phyloP scores from a whole-genome alignment of 2,888 invertebrate species.

The Rotaria sp. region DNA sequence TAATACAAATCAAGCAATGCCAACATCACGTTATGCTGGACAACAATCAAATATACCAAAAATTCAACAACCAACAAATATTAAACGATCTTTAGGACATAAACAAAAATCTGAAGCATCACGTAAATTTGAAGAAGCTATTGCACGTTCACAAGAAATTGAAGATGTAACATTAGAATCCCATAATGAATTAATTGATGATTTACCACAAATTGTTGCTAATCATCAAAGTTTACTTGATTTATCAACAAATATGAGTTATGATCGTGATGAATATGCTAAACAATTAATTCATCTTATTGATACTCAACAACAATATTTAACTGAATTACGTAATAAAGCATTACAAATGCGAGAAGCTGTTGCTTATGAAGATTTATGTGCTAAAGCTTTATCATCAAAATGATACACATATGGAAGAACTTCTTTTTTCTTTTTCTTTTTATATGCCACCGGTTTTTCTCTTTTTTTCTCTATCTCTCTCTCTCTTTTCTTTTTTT shows the following conservation, averaged over 20 bases:
- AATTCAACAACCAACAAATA: background rate
- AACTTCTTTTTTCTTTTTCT: background rate
- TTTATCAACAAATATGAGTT: slow-evolving; percentile 34
- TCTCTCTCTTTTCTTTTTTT: background rate
- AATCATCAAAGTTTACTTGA: slow-evolving; percentile 39
- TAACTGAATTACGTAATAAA: slow-evolving; percentile 23
- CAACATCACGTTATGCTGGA: slow-evolving; percentile 1
- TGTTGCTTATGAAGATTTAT: slow-evolving; percentile 30
- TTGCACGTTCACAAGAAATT: slow-evolving; percentile 38
- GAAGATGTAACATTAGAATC: slow-evolving; percentile 39
- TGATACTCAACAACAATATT: slow-evolving; percentile 19
- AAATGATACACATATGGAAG: background rate
- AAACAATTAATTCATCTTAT: slow-evolving; percentile 31
- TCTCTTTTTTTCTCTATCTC: background rate
- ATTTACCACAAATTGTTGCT: slow-evolving; percentile 27
- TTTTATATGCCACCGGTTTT: background rate
- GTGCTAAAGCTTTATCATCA: slow-evolving; percentile 7
- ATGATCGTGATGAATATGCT: slow-evolving; percentile 40
- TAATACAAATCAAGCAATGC: background rate
- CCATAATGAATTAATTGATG: slow-evolving; percentile 37
- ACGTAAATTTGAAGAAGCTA: slow-evolving; percentile 35
- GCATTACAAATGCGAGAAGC: slow-evolving; percentile 26
- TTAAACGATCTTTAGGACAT: background rate
- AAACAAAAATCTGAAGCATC: background rate
- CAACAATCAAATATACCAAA: slow-evolving; percentile 10